Evolutionary conservation across 1,140 invertebrate species (phyloP).

Genomic region (Cydia amplana): DNA sequence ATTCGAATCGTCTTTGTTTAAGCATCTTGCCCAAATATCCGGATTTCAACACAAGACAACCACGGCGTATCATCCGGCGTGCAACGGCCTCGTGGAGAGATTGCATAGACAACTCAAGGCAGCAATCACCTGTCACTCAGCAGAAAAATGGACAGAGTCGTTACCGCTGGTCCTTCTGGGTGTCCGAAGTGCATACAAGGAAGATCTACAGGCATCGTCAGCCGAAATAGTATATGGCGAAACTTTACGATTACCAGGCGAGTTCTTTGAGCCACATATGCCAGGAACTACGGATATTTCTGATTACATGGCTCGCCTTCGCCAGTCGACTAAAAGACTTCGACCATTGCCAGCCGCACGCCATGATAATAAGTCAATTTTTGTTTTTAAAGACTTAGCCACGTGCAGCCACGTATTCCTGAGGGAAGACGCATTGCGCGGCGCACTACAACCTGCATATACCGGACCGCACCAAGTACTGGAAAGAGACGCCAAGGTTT

Average conservation of each 20-base stretch:
- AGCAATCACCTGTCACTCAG: slow-evolving; percentile 51
- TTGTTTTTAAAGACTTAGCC: slow-evolving; percentile 38
- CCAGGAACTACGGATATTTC: slow-evolving; percentile 42
- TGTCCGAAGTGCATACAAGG: slow-evolving; percentile 33
- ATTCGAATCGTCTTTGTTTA: slow-evolving; percentile 49
- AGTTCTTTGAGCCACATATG: slow-evolving; percentile 37
- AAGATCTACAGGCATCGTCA: slow-evolving; percentile 47
- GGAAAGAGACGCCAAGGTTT: slow-evolving; percentile 35
- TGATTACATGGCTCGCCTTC: slow-evolving; percentile 48
- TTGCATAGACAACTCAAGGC: slow-evolving; percentile 47
- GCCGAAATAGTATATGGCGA: slow-evolving; percentile 54
- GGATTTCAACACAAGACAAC: slow-evolving; percentile 42
- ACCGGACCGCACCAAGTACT: slow-evolving; percentile 43
- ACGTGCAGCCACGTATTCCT: slow-evolving; percentile 36
- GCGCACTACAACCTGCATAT: slow-evolving; percentile 40
- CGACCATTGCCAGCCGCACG: slow-evolving; percentile 29
- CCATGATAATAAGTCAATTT: slow-evolving; percentile 35
- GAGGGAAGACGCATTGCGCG: slow-evolving; percentile 27
- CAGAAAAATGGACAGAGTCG: slow-evolving; percentile 48
- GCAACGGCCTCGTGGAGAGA: slow-evolving; percentile 67
- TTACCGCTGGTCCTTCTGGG: slow-evolving; percentile 43
- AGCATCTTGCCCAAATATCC: slow-evolving; percentile 35
- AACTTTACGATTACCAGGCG: slow-evolving; percentile 48
- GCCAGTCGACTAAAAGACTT: slow-evolving; percentile 29
- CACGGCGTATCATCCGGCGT: slow-evolving; percentile 55